Conservation (phyloP, 2,888 invertebrate species). For the Gastracanthus pulcherrimus region DNA sequence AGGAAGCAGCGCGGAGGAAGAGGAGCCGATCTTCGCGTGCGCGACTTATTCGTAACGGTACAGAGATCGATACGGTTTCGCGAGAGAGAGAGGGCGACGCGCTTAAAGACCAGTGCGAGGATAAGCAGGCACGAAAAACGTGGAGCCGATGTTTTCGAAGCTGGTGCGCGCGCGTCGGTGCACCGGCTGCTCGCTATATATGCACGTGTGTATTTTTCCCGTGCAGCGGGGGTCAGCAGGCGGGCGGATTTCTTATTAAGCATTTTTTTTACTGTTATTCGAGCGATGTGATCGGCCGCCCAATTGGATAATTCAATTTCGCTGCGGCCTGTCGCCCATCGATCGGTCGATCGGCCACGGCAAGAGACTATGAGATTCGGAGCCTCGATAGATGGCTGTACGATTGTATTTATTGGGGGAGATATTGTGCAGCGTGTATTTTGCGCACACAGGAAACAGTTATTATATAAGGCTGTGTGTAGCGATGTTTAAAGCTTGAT, state of each 20-base stretch:
- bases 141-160: conserved; percentile 27
- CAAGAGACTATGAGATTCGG: conserved; percentile 15
- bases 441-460: conserved; percentile 15
- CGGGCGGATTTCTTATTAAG: conserved; percentile 34
- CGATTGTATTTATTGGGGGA: neutral
- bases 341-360: conserved; percentile 14
- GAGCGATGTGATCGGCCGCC: conserved; percentile 7
- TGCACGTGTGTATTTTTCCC: neutral
- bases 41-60: conserved; percentile 55
- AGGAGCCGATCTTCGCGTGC: conserved; percentile 48
- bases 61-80: conserved; percentile 52
- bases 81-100: neutral
- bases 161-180: neutral
- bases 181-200: neutral
- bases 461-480: neutral
- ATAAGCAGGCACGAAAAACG: conserved; percentile 45
- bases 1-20: neutral
- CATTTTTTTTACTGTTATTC: conserved; percentile 45
- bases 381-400: conserved; percentile 32
- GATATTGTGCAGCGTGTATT: conserved; percentile 1
- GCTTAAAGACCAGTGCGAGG: conserved; percentile 2
- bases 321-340: conserved; percentile 5
- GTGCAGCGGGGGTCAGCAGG: neutral
- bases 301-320: conserved; percentile 45
- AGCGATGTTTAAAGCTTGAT: conserved; percentile 14